Evolutionary conservation across 2,797 vertebrate genomes (phyloP).

Genomic region (Peromyscus aztecus): DNA sequence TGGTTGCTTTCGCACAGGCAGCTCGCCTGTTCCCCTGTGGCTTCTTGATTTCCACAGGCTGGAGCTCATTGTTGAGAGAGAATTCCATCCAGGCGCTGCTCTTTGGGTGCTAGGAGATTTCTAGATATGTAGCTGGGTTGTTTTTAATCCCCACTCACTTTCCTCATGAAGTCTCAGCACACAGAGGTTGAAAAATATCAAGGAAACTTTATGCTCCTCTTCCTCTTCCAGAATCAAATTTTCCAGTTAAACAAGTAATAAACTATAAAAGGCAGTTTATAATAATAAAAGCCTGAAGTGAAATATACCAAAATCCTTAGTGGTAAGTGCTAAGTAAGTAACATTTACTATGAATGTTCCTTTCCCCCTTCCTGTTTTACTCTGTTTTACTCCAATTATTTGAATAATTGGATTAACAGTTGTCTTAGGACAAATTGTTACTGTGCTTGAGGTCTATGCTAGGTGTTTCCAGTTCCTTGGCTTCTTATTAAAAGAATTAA

Average conservation of each 20-base stretch:
- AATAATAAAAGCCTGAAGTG: neutral
- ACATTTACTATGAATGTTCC: neutral
- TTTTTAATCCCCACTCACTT: neutral
- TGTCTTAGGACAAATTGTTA: neutral
- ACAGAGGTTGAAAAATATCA: no score
- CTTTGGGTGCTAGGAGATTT: neutral
- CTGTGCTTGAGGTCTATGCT: neutral
- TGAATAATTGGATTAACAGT: conserved; percentile 13
- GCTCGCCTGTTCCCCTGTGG: neutral
- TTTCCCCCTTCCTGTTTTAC: neutral
- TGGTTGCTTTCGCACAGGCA: neutral
- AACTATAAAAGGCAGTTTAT: neutral
- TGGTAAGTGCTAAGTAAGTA: neutral
- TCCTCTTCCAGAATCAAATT: neutral
- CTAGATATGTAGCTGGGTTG: neutral
- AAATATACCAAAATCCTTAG: neutral
- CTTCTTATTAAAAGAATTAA: neutral
- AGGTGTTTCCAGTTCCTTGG: neutral
- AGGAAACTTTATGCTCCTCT: neutral
- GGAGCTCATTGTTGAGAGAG: neutral
- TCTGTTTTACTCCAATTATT: neutral
- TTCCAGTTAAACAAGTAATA: neutral
- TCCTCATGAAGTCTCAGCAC: neutral
- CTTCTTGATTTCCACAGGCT: neutral
- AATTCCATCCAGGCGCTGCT: neutral